These are phyloP conservation scores for Boleophthalmus pectinirostris DNA, from an alignment of 2,113 vertebrate genomes.

Conservation along the genomic window DNA sequence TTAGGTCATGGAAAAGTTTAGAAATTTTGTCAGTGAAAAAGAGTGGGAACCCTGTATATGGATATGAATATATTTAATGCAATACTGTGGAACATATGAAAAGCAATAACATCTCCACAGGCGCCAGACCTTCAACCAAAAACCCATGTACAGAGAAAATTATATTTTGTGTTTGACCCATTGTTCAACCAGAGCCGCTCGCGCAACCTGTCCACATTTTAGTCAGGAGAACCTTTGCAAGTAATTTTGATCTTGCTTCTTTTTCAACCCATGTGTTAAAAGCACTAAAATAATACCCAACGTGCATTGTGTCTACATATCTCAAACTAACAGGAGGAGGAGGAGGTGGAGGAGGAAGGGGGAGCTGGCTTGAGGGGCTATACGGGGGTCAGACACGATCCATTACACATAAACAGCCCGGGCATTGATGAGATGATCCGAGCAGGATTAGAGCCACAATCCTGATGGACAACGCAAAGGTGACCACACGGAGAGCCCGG, in stretches of 20 bases:
- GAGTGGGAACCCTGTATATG: no score
- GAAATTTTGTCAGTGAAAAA: no score
- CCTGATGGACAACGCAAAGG: constrained; percentile 77
- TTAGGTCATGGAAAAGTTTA: no score
- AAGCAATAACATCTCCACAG: no score
- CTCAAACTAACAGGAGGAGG: neutral
- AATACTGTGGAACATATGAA: no score
- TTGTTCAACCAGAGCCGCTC: neutral
- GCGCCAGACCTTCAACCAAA: no score
- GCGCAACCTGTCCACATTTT: neutral
- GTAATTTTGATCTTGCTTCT: neutral
- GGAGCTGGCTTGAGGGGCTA: neutral
- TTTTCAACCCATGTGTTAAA: neutral
- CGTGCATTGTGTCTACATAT: neutral
- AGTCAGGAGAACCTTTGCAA: neutral
- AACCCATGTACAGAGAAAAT: no score
- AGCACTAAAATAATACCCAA: neutral
- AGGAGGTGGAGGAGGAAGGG: neutral
- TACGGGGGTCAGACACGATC: constrained; percentile 63
- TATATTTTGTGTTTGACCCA: neutral
- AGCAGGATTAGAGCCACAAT: constrained; percentile 74
- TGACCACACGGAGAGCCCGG: constrained; percentile 67
- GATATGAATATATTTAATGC: no score
- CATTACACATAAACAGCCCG: constrained; percentile 76
- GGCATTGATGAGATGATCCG: constrained; percentile 78